Base-by-base conservation (phyloP, 1,140 invertebrate genomes). In the Paracyclopina nana region DNA sequence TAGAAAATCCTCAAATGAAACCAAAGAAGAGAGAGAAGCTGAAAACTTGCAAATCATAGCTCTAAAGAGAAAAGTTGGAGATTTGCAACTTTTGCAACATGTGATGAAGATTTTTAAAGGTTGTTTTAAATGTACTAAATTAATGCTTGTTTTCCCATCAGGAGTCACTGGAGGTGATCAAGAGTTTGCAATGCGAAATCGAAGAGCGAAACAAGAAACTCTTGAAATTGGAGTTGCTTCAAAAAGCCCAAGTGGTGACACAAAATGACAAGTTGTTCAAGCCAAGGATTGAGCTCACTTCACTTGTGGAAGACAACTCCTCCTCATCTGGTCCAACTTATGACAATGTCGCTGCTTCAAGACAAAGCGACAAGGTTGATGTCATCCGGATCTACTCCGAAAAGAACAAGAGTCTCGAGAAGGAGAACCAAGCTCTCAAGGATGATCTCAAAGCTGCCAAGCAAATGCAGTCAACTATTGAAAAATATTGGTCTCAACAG, bases 141-240 rank as follows among this genome's bases (percentile, higher is more conserved):
- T n/a, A n/a, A n/a, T n/a, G n/a, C n/a, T n/a, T n/a, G n/a, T n/a
- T n/a, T n/a, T n/a, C n/a, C n/a, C n/a, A n/a, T n/a, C n/a, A n/a
- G n/a, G n/a, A n/a, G 79, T 82, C 74, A 58, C 62, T 72, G 25
- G 65, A 70, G 50, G 69, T 66, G 59, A 68, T 74, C 29, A 67
- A 67, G 52, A 63, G 66, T 38, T 55, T 74, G 0, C 72, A 75
- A 57, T 58, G 59, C 20, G 71, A 74, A 52, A 69, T 70, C 2
- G 63, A 68, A 8, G 68, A 70, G 29, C 74, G 74, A 51, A 67
- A 66, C 1, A 71, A 70, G 52, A 65, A 65, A 53, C 72, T 75
- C 55, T 61, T 72, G 2, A 65, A 72, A 45, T 59, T 74, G 14
- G 69, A 72, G 52, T 16, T 38, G 34, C 34, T 16, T 38, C 34